Evolutionary conservation across 2,113 vertebrate species (phyloP).

Genomic region (Pitta sordida): DNA sequence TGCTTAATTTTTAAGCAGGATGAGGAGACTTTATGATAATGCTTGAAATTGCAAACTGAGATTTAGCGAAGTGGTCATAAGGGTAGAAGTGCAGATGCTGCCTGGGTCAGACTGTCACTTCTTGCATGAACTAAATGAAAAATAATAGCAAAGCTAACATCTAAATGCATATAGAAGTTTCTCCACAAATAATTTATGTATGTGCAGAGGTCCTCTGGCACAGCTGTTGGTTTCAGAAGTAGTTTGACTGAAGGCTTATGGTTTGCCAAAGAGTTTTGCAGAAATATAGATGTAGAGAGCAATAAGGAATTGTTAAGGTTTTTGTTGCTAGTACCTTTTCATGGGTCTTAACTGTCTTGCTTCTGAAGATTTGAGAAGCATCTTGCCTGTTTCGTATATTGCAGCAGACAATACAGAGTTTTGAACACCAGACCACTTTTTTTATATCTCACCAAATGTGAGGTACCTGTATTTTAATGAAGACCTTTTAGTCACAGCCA

Average conservation of each 20-base stretch:
- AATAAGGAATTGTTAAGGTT: too few species aligned
- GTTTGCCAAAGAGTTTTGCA: not conserved
- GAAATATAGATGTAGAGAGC: too few species aligned
- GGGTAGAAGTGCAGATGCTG: not conserved
- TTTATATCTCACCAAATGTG: not conserved
- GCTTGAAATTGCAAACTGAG: not conserved
- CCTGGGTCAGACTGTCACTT: not conserved
- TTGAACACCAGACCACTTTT: not conserved
- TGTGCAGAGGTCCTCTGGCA: not conserved
- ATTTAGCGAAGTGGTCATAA: not conserved
- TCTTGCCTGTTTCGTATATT: not conserved
- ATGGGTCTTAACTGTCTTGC: not conserved
- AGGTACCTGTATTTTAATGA: not conserved
- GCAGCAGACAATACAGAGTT: not conserved
- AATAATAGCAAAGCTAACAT: not conserved
- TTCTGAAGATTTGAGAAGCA: not conserved
- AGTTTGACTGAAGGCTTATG: not conserved
- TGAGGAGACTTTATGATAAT: not conserved
- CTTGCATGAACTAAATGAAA: not conserved
- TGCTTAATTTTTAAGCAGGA: not conserved
- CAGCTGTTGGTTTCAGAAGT: not conserved
- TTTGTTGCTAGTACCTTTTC: not conserved
- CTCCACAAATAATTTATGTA: not conserved
- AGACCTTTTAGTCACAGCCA: not conserved
- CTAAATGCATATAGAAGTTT: not conserved